These are phyloP conservation scores for Gnathonemus echidnorhynchus DNA, from an alignment of 2,113 vertebrate species.

Conservation along the genomic window DNA sequence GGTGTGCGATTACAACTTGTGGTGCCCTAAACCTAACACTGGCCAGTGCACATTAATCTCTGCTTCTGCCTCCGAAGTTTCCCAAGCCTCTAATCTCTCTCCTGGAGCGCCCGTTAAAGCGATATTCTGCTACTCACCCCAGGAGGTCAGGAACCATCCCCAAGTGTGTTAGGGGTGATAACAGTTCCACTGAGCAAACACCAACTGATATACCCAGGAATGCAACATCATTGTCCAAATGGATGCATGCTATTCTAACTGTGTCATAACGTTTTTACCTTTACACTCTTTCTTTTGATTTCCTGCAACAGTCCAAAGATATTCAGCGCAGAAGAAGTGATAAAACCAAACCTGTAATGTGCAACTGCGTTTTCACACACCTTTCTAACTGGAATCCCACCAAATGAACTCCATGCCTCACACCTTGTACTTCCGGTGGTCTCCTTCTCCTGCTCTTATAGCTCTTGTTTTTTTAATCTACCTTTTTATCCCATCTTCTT, in stretches of 20 bases:
- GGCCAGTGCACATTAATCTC: not conserved
- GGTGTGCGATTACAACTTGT: not conserved
- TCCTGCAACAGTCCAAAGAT: not conserved
- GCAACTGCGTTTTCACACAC: not conserved
- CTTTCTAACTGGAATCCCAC: not conserved
- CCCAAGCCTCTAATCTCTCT: slow-evolving; percentile 13
- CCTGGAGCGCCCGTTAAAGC: slow-evolving; percentile 9
- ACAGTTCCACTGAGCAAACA: not conserved
- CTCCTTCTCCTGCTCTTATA: not conserved
- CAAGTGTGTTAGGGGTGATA: slow-evolving; percentile 4
- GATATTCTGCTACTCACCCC: not conserved
- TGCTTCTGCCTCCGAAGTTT: slow-evolving; percentile 1
- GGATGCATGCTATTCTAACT: not conserved
- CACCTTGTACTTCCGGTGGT: not conserved
- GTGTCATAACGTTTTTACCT: not conserved
- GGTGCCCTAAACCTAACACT: not conserved
- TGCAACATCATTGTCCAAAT: not conserved
- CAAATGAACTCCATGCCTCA: not conserved
- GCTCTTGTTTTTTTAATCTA: not conserved
- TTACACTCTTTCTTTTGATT: not conserved
- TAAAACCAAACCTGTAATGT: not conserved
- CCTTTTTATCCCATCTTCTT: not conserved
- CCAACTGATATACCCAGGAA: not conserved
- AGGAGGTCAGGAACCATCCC: slow-evolving; percentile 7
- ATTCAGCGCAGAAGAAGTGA: not conserved